Conservation (phyloP, 23 tunicate species). For the Ciona savignyi region DNA sequence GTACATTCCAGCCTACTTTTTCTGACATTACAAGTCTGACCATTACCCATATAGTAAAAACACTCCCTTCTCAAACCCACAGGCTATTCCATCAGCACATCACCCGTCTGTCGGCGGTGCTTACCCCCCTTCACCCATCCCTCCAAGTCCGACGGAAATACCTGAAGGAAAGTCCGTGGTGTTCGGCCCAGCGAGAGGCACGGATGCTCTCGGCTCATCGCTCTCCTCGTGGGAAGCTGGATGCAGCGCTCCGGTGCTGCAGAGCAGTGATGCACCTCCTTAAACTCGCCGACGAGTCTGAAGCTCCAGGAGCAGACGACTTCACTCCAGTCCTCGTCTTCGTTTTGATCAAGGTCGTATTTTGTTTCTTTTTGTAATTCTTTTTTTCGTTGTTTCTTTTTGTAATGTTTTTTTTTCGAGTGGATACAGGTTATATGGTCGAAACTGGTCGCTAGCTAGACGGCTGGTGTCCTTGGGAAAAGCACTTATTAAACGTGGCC, state of each 20-base stretch:
- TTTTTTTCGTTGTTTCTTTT: too few species aligned
- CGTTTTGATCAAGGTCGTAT: constrained; percentile 77
- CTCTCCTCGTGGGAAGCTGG: constrained; percentile 86
- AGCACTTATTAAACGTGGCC: too few species aligned
- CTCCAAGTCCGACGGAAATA: constrained; percentile 69
- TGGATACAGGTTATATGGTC: too few species aligned
- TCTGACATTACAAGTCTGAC: too few species aligned
- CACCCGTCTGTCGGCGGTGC: constrained; percentile 46
- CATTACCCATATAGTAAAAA: too few species aligned
- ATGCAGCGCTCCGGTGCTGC: constrained; percentile 76
- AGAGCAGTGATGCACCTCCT: constrained; percentile 83
- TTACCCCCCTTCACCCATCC: constrained; percentile 76
- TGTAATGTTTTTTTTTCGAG: too few species aligned
- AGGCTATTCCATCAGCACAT: constrained; percentile 75
- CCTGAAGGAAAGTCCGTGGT: constrained; percentile 92
- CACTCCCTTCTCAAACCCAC: too few species aligned
- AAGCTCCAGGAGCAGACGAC: constrained; percentile 95
- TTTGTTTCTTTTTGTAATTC: not conserved
- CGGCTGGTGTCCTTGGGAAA: too few species aligned
- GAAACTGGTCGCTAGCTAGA: too few species aligned
- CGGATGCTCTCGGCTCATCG: constrained; percentile 67
- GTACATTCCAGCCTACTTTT: too few species aligned
- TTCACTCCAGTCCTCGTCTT: constrained; percentile 90
- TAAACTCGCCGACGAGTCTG: constrained; percentile 77
- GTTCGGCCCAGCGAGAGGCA: constrained; percentile 90